A percentile compares a stretch with the other conserved stretches of the same genome.
These are phyloP conservation scores for Percopsis transmontana DNA, from an alignment of 2,113 vertebrate genomes.

Conservation along the genomic window DNA sequence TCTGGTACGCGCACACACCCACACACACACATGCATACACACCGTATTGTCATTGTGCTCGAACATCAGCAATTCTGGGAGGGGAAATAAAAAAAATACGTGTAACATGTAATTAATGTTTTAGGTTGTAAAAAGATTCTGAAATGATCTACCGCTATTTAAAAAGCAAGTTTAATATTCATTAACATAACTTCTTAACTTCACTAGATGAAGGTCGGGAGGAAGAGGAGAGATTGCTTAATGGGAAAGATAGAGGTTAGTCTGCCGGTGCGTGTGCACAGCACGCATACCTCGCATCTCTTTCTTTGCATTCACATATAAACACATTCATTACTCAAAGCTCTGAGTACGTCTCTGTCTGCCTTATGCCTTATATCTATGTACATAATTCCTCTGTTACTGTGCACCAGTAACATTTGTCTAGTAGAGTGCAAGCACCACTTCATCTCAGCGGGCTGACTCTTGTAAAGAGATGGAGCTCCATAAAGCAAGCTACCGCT, in stretches of 20 bases:
- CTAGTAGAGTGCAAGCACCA: too few relatives aligned
- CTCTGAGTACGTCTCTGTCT: too few relatives aligned
- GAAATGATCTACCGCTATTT: not conserved
- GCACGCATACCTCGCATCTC: not conserved
- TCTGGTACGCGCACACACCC: conserved; percentile 79
- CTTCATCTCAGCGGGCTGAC: too few relatives aligned
- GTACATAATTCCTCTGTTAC: not conserved
- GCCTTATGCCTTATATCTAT: too few relatives aligned
- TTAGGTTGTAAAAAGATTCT: too few relatives aligned
- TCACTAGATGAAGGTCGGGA: conserved; percentile 83
- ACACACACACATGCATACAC: conserved; percentile 11
- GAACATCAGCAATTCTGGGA: too few relatives aligned
- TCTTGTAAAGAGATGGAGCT: too few relatives aligned
- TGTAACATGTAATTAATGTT: too few relatives aligned
- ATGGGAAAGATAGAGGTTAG: conserved; percentile 89
- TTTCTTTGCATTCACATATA: conserved; percentile 3
- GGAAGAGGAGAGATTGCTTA: conserved; percentile 87
- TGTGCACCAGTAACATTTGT: not conserved
- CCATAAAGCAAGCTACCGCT: too few relatives aligned
- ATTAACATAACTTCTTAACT: not conserved
- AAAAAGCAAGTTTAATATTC: not conserved
- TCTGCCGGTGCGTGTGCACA: not conserved
- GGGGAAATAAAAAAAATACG: too few relatives aligned
- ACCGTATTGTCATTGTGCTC: too few relatives aligned
- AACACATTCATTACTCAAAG: too few relatives aligned